phyloP scores from a whole-genome alignment of 2,113 vertebrate species.

The Tautogolabrus adspersus region DNA sequence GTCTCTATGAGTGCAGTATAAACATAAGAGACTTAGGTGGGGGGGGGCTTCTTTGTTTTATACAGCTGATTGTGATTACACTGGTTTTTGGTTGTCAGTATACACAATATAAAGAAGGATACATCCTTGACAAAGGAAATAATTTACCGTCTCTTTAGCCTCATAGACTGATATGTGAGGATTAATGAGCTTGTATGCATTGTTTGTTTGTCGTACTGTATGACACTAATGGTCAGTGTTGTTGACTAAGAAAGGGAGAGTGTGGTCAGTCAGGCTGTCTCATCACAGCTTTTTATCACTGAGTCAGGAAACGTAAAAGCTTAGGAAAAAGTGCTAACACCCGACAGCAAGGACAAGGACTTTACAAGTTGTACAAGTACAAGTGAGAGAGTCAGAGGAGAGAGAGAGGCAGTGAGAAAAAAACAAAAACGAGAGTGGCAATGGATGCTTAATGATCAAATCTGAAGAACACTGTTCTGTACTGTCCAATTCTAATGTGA shows the following conservation, averaged over 20 bases:
- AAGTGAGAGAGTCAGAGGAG: not conserved
- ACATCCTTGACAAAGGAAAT: too few species aligned
- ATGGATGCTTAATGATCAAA: not conserved
- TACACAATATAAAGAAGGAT: too few species aligned
- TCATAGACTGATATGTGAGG: not conserved
- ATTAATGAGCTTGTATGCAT: not conserved
- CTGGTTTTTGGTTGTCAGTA: too few species aligned
- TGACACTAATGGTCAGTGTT: slow-evolving; percentile 8
- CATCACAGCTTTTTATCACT: slow-evolving; percentile 1
- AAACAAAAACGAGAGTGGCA: not conserved
- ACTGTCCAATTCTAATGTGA: not conserved
- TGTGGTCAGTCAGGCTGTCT: slow-evolving; percentile 17
- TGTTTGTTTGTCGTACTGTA: not conserved
- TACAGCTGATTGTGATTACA: too few species aligned
- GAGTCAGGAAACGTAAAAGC: not conserved
- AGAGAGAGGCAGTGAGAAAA: not conserved
- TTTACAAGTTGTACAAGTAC: not conserved
- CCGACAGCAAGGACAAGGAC: slow-evolving; percentile 1
- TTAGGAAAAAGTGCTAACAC: not conserved
- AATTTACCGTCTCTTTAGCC: not conserved
- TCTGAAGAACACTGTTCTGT: not conserved
- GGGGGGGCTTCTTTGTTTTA: too few species aligned
- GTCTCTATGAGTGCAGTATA: too few species aligned
- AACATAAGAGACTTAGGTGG: too few species aligned
- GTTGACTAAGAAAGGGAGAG: slow-evolving; percentile 10